These are phyloP conservation scores for Eupsilia transversa DNA, from an alignment of 2,888 invertebrate species.

Conservation along the genomic window DNA sequence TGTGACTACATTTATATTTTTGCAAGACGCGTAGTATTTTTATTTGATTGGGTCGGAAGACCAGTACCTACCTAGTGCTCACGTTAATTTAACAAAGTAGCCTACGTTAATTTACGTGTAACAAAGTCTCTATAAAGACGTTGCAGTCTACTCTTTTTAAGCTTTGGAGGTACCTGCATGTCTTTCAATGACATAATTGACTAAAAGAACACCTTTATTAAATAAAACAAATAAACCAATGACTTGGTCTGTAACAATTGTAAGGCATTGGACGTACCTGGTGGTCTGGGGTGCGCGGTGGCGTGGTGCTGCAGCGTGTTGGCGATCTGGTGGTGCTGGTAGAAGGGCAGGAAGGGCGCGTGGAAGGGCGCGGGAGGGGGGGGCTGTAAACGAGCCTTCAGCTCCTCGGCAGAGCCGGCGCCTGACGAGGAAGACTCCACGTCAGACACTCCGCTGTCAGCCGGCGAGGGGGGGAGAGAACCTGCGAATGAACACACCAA, in stretches of 20 bases:
- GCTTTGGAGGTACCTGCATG: conserved; percentile 22
- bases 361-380: conserved; percentile 90
- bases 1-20: conserved; percentile 25
- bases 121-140: background rate
- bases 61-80: background rate
- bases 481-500: conserved; percentile 88
- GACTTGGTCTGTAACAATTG: too few relatives aligned
- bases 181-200: background rate
- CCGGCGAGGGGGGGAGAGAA: conserved; percentile 98
- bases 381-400: conserved; percentile 96
- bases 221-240: background rate
- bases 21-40: conserved; percentile 16
- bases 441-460: conserved; percentile 99
- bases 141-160: background rate
- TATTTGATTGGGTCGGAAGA: conserved; percentile 6
- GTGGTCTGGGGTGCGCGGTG: conserved; percentile 87
- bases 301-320: conserved; percentile 88
- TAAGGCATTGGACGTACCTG: conserved; percentile 75
- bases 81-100: background rate
- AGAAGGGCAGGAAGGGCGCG: conserved; percentile 92
- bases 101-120: background rate
- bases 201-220: background rate
- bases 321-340: conserved; percentile 91
- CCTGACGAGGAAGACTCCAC: conserved; percentile 98
- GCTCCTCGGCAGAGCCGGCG: conserved; percentile 94